Conservation (phyloP, 2,113 vertebrate species). For the Scomber scombrus region DNA sequence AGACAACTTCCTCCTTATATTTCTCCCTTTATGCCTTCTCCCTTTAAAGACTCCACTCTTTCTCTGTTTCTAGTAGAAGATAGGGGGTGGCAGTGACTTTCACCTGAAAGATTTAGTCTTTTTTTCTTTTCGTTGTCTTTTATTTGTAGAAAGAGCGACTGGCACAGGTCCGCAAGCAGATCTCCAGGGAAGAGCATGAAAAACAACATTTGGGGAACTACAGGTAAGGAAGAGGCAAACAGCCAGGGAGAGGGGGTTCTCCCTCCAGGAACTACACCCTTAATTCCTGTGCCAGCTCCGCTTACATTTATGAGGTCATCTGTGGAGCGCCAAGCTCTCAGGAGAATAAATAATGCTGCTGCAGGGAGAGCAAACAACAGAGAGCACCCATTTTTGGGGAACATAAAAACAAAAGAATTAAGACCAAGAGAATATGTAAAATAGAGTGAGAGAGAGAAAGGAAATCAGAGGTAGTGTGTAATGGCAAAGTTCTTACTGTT, state of each 20-base stretch:
- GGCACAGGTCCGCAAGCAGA: constrained; percentile 95
- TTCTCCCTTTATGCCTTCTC: background rate
- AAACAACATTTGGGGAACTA: constrained; percentile 98
- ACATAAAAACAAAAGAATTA: constrained; percentile 8
- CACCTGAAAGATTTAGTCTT: constrained; percentile 18
- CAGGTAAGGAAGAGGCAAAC: constrained; percentile 86
- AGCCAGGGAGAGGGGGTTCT: background rate
- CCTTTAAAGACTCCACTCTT: constrained; percentile 42
- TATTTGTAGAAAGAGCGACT: constrained; percentile 94
- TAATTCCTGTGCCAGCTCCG: constrained; percentile 30
- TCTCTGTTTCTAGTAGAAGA: background rate
- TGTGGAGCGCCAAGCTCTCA: constrained; percentile 41
- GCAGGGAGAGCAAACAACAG: constrained; percentile 36
- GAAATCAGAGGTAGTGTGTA: constrained; percentile 5
- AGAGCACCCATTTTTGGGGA: constrained; percentile 27
- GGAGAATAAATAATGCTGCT: constrained; percentile 50
- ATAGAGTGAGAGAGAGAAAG: background rate
- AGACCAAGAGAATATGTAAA: constrained; percentile 27
- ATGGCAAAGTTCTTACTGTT: constrained; percentile 25
- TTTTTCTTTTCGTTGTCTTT: constrained; percentile 16
- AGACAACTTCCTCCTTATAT: background rate
- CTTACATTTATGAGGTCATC: constrained; percentile 69
- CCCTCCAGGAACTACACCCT: constrained; percentile 27
- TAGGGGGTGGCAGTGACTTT: constrained; percentile 5
- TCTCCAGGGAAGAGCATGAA: constrained; percentile 96